These are phyloP conservation scores for Leptodactylus fallax DNA, from an alignment of 2,797 vertebrate species.

Conservation along the genomic window DNA sequence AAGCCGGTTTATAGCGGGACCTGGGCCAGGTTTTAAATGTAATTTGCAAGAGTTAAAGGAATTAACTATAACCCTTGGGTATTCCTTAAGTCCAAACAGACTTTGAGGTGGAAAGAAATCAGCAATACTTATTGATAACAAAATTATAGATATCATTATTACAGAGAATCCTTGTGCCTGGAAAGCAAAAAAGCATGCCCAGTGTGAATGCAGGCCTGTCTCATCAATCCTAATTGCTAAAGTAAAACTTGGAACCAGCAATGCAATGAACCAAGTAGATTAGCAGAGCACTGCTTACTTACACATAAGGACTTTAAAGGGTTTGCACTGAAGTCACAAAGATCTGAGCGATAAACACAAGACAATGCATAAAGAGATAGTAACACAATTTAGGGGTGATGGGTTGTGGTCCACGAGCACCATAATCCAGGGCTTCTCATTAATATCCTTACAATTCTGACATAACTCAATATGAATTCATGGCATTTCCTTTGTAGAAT, in stretches of 20 bases:
- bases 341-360: not conserved
- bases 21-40: slow-evolving; percentile 42
- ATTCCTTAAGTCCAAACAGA: slow-evolving; percentile 23
- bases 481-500: not conserved
- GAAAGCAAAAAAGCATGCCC: not conserved
- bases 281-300: not conserved
- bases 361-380: not conserved
- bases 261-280: not conserved
- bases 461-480: not conserved
- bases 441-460: not conserved
- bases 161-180: not conserved
- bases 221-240: slow-evolving; percentile 9
- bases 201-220: not conserved
- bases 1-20: slow-evolving; percentile 31
- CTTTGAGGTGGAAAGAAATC: not conserved
- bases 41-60: slow-evolving; percentile 25
- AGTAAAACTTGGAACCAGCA: not conserved
- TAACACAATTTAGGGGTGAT: not conserved
- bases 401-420: not conserved
- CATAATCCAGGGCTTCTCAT: not conserved
- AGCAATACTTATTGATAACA: not conserved
- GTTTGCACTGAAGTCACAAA: not conserved
- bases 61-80: slow-evolving; percentile 34
- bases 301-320: not conserved
- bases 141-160: not conserved